Evolutionary conservation across 2,888 invertebrate species (phyloP).

Genomic region (Tachina grossa): DNA sequence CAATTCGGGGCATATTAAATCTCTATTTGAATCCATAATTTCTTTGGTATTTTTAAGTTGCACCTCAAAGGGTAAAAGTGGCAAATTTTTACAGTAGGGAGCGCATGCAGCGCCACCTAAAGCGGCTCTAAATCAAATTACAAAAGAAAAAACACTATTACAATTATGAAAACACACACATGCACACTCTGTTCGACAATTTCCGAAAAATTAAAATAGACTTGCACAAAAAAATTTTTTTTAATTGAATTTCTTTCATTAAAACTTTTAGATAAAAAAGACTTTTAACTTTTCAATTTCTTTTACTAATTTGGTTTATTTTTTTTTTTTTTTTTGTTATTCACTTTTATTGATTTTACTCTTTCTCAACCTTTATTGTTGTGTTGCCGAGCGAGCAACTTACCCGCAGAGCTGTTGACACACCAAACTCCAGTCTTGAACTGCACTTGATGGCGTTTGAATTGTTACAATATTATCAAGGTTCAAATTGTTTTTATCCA

Average conservation of each 20-base stretch:
- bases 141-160: slow-evolving; percentile 23
- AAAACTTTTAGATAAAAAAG: not conserved
- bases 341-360: slow-evolving; percentile 35
- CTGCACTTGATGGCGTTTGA: slow-evolving; percentile 79
- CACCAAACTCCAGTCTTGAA: slow-evolving; percentile 83
- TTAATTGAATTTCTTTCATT: not conserved
- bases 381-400: slow-evolving; percentile 74
- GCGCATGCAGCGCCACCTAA: slow-evolving; percentile 80
- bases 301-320: slow-evolving; percentile 5
- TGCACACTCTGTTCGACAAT: not conserved
- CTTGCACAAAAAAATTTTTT: not conserved
- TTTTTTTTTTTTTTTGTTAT: slow-evolving; percentile 14
- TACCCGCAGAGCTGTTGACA: slow-evolving; percentile 83
- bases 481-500: slow-evolving; percentile 73
- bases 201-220: not conserved
- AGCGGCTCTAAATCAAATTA: slow-evolving; percentile 78
- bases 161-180: not conserved
- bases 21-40: slow-evolving; percentile 72
- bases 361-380: not conserved
- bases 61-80: slow-evolving; percentile 71
- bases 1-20: slow-evolving; percentile 85
- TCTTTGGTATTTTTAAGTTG: slow-evolving; percentile 70
- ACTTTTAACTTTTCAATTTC: not conserved
- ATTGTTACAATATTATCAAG: slow-evolving; percentile 76
- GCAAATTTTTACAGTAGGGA: slow-evolving; percentile 74